Evolutionary conservation across 2,797 vertebrate species (phyloP), one percentile per base, ranked within the genome.

Genomic region (Rhadinocentrus ornatus): DNA sequence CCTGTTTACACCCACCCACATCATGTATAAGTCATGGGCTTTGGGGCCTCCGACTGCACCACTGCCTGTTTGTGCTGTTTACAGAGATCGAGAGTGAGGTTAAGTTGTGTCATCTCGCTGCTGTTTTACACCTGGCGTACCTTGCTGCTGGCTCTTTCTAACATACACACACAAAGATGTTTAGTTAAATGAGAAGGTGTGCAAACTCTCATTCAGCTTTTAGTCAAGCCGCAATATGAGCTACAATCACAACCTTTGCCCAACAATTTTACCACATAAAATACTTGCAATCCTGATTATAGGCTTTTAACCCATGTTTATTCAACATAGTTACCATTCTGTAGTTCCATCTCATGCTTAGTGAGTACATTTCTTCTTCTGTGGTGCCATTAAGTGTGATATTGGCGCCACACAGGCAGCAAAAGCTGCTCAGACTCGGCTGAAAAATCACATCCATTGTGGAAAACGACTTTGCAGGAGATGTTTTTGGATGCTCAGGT

Each of bases 1-100:
- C 67, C 79, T 88, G 91, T 91, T 93, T 88, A 78, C 89, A 84
- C 68, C 82, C 90, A 78, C 87, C 89, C 88, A 90, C 90, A 77
- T 90, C 86, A 84, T 91, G 87, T 81, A 84, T 90, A 85, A 91
- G 86, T 91, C 86, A 91, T 83, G 80, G 82, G 78, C 87, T 88
- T 71, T 62, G 78, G 87, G 87, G 78, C 75, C 75, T 62, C 71
- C 29, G 62, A 73, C 81, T 71, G 77, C 73, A 65, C 80, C 80
- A 65, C 75, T 72, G 82, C 77, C 83, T 83, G 83, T 87, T 85
- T 78, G 80, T 78, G 81, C 86, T 82, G 86, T 90, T 92, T 88
- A 90, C 85, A 31, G 55, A 82, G 86, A 90, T 83, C 18, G 70
- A 77, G 82, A 63, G 75, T 78, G 67, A 87, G 91, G 92, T 93